These are phyloP conservation scores for Zosterops hypoxanthus DNA, from an alignment of 2,113 vertebrate species.

Conservation along the genomic window DNA sequence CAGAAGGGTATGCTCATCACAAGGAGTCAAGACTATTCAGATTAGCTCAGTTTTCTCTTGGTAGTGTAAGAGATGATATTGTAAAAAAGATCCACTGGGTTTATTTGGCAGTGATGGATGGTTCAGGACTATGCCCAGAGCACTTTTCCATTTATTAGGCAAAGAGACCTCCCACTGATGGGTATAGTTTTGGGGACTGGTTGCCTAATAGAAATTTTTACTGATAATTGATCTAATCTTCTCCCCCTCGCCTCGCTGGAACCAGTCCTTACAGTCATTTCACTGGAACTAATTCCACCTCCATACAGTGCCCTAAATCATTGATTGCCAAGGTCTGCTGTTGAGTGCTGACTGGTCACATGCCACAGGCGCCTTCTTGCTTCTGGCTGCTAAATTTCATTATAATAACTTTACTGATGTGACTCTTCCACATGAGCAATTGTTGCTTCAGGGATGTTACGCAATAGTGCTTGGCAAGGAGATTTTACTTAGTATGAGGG, in stretches of 20 bases:
- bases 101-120: not conserved
- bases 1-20: not conserved
- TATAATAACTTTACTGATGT: constrained; percentile 27
- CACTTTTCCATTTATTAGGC: constrained; percentile 38
- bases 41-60: constrained; percentile 40
- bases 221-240: constrained; percentile 35
- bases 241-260: not conserved
- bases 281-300: constrained; percentile 27
- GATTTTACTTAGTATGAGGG: not conserved
- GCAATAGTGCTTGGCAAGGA: constrained; percentile 20
- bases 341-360: constrained; percentile 9
- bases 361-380: not conserved
- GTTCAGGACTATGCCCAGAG: constrained; percentile 22
- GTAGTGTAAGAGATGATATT: not conserved
- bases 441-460: constrained; percentile 52
- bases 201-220: constrained; percentile 13
- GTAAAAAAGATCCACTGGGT: constrained; percentile 8
- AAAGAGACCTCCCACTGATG: not conserved
- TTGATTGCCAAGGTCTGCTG: constrained; percentile 29
- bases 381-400: constrained; percentile 53
- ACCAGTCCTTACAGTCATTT: constrained; percentile 1
- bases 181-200: constrained; percentile 14
- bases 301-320: not conserved
- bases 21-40: not conserved
- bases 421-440: constrained; percentile 24